Conservation (phyloP, 1,140 invertebrate species). For the Idris sp. region DNA sequence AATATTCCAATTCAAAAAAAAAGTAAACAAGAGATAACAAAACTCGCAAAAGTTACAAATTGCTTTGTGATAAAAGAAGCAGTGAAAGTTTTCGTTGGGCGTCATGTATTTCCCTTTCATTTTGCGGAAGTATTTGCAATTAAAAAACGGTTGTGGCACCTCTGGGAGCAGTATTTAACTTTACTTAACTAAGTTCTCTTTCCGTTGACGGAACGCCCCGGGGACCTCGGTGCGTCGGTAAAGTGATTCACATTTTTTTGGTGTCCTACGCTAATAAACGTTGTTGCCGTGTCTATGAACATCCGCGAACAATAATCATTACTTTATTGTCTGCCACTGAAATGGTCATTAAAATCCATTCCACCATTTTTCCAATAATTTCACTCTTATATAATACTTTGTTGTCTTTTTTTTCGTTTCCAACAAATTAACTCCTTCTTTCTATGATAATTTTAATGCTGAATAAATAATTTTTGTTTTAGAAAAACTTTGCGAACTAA, state of each 20-base stretch:
- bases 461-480: slow-evolving; percentile 9
- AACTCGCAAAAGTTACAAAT: slow-evolving; percentile 33
- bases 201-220: slow-evolving; percentile 73
- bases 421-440: too few species aligned
- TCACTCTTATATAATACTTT: background rate
- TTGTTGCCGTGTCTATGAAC: slow-evolving; percentile 14
- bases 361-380: too few species aligned
- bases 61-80: slow-evolving; percentile 37
- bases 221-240: slow-evolving; percentile 66
- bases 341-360: too few species aligned
- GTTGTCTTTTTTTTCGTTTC: background rate
- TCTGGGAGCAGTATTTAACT: slow-evolving; percentile 78
- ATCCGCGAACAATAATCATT: slow-evolving; percentile 31
- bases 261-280: slow-evolving; percentile 35
- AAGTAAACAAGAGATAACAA: slow-evolving; percentile 15
- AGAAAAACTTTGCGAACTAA: slow-evolving; percentile 24
- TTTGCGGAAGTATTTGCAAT: slow-evolving; percentile 75
- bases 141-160: slow-evolving; percentile 75
- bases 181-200: slow-evolving; percentile 77
- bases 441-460: background rate
- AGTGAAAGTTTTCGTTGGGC: slow-evolving; percentile 49
- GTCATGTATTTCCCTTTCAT: slow-evolving; percentile 64
- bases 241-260: slow-evolving; percentile 56
- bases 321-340: background rate
- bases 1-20: too few species aligned